These are phyloP conservation scores for Minunthozetes semirufus DNA, from an alignment of 2,888 invertebrate genomes.

Conservation along the genomic window DNA sequence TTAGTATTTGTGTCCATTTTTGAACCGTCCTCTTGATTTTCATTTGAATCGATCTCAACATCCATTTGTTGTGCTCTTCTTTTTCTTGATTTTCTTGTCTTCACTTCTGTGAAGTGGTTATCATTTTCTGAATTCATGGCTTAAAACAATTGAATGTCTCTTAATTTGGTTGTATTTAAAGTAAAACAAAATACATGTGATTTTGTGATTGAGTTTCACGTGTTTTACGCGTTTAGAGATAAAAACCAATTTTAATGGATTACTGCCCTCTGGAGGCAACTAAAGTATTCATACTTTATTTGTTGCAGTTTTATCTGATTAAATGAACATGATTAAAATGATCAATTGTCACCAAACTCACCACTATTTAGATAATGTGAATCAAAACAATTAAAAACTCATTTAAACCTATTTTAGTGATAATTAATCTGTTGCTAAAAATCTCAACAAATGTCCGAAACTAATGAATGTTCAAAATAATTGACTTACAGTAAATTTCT, in stretches of 20 bases:
- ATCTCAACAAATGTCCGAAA: no score
- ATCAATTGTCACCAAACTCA: no score
- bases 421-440: no score
- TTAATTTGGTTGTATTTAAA: neutral
- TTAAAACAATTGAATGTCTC: neutral
- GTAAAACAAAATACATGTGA: neutral
- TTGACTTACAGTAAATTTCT: no score
- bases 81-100: slow-evolving; percentile 22
- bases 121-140: neutral
- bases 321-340: no score
- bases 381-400: no score
- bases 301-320: no score
- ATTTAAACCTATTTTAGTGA: no score
- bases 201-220: neutral
- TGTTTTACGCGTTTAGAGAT: neutral
- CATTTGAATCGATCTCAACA: neutral
- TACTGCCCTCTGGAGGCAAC: no score
- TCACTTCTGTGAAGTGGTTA: neutral
- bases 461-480: no score
- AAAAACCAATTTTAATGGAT: neutral
- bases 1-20: neutral
- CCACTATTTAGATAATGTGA: no score
- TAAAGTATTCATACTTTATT: no score
- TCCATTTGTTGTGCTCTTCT: slow-evolving; percentile 39
- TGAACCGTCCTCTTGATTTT: neutral